These are phyloP conservation scores for Podarcis lilfordi DNA, from an alignment of 2,797 vertebrate species.

Conservation along the genomic window DNA sequence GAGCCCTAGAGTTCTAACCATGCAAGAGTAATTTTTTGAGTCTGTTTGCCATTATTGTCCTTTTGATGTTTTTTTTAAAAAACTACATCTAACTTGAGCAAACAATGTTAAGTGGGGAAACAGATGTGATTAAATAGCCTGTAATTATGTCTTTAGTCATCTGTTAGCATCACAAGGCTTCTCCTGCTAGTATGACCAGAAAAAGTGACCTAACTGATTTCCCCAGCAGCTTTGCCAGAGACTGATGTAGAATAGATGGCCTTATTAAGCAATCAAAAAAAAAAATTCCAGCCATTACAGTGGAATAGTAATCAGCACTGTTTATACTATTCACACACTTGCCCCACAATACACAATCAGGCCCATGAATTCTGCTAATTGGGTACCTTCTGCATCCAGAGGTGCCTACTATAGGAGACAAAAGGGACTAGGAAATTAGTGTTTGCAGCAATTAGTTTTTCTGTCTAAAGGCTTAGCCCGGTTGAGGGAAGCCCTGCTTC, in stretches of 20 bases:
- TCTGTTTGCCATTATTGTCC: slow-evolving; percentile 81
- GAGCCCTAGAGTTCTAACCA: slow-evolving; percentile 77
- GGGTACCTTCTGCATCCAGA: slow-evolving; percentile 84
- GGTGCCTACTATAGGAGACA: slow-evolving; percentile 81
- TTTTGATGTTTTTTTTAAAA: slow-evolving; percentile 91
- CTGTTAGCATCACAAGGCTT: slow-evolving; percentile 78
- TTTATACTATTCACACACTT: slow-evolving; percentile 79
- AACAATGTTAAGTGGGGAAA: slow-evolving; percentile 92
- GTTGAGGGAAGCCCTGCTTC: slow-evolving; percentile 79
- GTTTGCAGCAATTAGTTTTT: slow-evolving; percentile 84
- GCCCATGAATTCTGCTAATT: slow-evolving; percentile 86
- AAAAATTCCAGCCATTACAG: slow-evolving; percentile 77
- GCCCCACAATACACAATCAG: slow-evolving; percentile 85
- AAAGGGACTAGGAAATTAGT: slow-evolving; percentile 83
- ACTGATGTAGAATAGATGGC: slow-evolving; percentile 79
- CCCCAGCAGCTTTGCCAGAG: slow-evolving; percentile 78
- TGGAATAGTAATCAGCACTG: slow-evolving; percentile 83
- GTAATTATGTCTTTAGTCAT: slow-evolving; percentile 89
- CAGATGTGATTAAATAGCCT: slow-evolving; percentile 84
- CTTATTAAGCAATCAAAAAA: slow-evolving; percentile 84
- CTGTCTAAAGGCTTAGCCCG: slow-evolving; percentile 80
- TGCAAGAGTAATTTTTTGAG: slow-evolving; percentile 76
- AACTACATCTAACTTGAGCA: slow-evolving; percentile 88
- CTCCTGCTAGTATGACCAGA: slow-evolving; percentile 80
- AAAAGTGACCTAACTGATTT: slow-evolving; percentile 85